These are phyloP conservation scores for Xestobium rufovillosum DNA, from an alignment of 2,888 invertebrate genomes.

Conservation along the genomic window DNA sequence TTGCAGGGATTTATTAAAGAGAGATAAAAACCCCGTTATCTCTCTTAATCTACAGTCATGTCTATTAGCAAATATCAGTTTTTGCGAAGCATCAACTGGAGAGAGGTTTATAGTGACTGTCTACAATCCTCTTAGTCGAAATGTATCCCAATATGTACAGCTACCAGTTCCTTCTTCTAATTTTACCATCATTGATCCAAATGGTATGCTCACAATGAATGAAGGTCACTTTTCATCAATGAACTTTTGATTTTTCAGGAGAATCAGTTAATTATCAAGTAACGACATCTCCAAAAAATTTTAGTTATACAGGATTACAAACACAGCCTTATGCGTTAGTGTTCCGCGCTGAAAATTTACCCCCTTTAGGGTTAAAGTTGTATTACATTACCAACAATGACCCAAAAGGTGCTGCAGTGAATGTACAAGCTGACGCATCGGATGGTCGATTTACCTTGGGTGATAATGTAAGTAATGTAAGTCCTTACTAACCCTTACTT, in stretches of 20 bases:
- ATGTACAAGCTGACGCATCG: constrained; percentile 4
- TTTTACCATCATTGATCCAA: too few relatives aligned
- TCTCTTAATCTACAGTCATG: constrained; percentile 30
- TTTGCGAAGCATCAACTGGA: constrained; percentile 58
- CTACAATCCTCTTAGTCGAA: constrained; percentile 55
- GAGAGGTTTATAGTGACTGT: constrained; percentile 50
- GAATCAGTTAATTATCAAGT: too few relatives aligned
- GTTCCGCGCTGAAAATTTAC: constrained; percentile 56
- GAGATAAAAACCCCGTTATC: neutral
- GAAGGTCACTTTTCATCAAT: too few relatives aligned
- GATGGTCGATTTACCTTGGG: constrained; percentile 7
- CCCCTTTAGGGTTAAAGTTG: constrained; percentile 59
- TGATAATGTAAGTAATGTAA: constrained; percentile 29
- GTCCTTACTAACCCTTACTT: too few relatives aligned
- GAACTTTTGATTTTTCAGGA: too few relatives aligned
- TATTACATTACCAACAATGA: constrained; percentile 45
- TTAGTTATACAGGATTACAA: constrained; percentile 16
- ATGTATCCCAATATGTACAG: constrained; percentile 46
- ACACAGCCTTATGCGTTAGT: constrained; percentile 42
- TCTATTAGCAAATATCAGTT: constrained; percentile 63
- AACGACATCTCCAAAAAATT: constrained; percentile 19
- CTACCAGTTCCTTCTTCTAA: too few relatives aligned
- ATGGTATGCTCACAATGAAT: constrained; percentile 8
- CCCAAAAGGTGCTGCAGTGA: constrained; percentile 3
- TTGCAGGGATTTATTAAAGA: too few relatives aligned